phyloP scores from a whole-genome alignment of 1,140 invertebrate genomes.

The Micrasema longulum region DNA sequence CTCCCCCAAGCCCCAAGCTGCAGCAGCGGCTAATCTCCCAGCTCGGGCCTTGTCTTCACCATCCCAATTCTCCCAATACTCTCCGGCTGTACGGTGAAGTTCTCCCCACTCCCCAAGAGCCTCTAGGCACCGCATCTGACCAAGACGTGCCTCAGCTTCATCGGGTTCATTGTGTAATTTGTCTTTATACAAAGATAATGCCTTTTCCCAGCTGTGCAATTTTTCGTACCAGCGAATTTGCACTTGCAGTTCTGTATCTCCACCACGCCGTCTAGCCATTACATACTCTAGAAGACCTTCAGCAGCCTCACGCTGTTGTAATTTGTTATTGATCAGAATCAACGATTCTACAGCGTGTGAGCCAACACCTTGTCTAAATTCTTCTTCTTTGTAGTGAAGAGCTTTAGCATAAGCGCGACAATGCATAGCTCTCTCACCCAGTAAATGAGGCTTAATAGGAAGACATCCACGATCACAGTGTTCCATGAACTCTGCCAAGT shows the following conservation, averaged over 20 bases:
- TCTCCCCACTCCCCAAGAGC: constrained; percentile 96
- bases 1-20: constrained; percentile 93
- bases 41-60: constrained; percentile 84
- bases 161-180: constrained; percentile 71
- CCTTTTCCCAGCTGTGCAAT: constrained; percentile 98
- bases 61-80: constrained; percentile 78
- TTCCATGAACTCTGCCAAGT: constrained; percentile 99
- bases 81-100: constrained; percentile 80
- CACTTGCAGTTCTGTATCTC: constrained; percentile 76
- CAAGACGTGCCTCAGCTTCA: constrained; percentile 87
- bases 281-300: constrained; percentile 92
- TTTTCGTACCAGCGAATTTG: constrained; percentile 99
- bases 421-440: constrained; percentile 86
- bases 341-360: constrained; percentile 91
- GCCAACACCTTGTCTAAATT: constrained; percentile 80
- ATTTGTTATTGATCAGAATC: constrained; percentile 98
- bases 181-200: constrained; percentile 86
- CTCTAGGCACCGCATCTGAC: constrained; percentile 97
- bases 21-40: constrained; percentile 91
- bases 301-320: constrained; percentile 98
- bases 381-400: constrained; percentile 98
- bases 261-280: constrained; percentile 80
- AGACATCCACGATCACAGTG: constrained; percentile 97
- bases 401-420: constrained; percentile 95
- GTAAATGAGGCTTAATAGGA: constrained; percentile 86